Conservation (phyloP, 2,797 vertebrate species). For the Anniella stebbinsi region DNA sequence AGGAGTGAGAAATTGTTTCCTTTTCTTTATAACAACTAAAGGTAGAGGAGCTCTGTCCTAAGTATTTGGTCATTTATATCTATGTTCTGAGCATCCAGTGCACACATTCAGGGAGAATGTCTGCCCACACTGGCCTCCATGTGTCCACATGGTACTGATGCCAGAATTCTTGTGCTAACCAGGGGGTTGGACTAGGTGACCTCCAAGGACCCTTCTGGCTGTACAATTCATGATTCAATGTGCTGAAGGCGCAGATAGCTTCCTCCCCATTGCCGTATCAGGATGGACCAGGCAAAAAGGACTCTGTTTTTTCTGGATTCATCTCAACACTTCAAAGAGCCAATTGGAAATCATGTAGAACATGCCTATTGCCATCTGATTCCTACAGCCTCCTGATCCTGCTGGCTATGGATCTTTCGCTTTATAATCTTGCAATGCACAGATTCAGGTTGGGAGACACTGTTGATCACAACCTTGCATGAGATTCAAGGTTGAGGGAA, state of each 20-base stretch:
- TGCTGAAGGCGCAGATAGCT: neutral
- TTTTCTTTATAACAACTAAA: neutral
- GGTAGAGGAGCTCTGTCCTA: neutral
- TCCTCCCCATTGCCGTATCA: neutral
- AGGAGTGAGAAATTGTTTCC: neutral
- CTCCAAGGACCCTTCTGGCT: no score
- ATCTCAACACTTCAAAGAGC: neutral
- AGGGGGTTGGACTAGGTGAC: no score
- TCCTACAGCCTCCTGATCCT: neutral
- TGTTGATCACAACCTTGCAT: neutral
- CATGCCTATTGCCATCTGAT: neutral
- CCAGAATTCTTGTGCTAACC: no score
- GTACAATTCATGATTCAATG: no score
- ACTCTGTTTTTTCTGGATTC: neutral
- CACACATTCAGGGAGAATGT: neutral
- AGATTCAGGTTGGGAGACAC: neutral
- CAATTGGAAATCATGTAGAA: neutral
- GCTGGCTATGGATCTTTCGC: neutral
- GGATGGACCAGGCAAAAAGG: neutral
- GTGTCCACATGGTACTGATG: no score
- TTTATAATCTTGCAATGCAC: neutral
- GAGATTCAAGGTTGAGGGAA: neutral
- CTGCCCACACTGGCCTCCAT: neutral
- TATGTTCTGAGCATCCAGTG: neutral
- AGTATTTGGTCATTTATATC: no score